A percentile compares a stretch with the other conserved stretches of the same genome.
Evolutionary conservation across 2,797 vertebrate genomes (phyloP).

Genomic region (Cynodonichthys magdalenae): DNA sequence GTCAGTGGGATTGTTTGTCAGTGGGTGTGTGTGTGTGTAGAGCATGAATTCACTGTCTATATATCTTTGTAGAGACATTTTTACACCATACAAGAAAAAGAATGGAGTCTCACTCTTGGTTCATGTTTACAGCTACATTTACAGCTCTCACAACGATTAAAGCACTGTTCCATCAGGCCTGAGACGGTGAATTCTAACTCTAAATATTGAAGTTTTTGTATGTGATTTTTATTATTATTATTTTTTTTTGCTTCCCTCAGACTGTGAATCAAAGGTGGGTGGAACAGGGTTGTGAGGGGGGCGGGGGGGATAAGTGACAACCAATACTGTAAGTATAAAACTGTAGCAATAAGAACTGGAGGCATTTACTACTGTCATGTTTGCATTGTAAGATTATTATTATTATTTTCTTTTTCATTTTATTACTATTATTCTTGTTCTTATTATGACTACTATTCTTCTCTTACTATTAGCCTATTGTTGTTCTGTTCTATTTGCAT

Average conservation of each 20-base stretch:
- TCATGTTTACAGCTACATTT: constrained; percentile 67
- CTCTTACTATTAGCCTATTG: constrained; percentile 84
- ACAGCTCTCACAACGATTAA: constrained; percentile 66
- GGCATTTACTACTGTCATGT: constrained; percentile 86
- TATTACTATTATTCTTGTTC: constrained; percentile 83
- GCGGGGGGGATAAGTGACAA: constrained; percentile 67
- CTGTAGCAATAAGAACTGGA: constrained; percentile 90
- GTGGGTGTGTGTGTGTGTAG: constrained; percentile 58
- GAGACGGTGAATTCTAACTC: constrained; percentile 77
- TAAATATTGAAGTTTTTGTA: constrained; percentile 65
- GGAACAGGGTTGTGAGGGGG: constrained; percentile 57
- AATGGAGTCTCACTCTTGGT: constrained; percentile 47
- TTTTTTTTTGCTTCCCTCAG: constrained; percentile 73
- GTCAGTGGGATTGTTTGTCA: constrained; percentile 51
- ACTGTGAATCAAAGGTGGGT: constrained; percentile 80
- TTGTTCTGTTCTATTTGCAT: constrained; percentile 87
- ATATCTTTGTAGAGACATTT: constrained; percentile 48
- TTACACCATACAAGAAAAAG: constrained; percentile 40
- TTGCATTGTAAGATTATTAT: constrained; percentile 86
- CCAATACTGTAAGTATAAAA: constrained; percentile 83
- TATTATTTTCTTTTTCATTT: constrained; percentile 76
- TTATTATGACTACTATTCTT: constrained; percentile 83
- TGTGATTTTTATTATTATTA: constrained; percentile 66
- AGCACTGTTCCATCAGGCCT: constrained; percentile 23
- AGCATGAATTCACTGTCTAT: constrained; percentile 77